Base-by-base conservation (phyloP, 2,888 invertebrate genomes). In the Heliconius hortense region DNA sequence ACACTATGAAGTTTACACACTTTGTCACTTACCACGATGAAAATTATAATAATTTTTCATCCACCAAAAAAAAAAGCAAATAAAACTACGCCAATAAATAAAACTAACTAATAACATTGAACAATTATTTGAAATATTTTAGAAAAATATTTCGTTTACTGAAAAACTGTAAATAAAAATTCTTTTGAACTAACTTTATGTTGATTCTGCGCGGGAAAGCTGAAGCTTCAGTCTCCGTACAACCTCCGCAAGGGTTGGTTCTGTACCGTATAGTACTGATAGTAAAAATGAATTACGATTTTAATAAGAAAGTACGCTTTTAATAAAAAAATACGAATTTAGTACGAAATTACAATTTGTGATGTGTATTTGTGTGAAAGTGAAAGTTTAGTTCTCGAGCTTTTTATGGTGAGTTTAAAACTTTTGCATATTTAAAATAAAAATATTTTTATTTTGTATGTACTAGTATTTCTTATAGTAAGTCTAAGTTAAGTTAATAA, bases 181-280 rank as follows among this genome's bases (percentile, higher is more conserved):
- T 75, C 53, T 77, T 75, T 60, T 26, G 26, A 67, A 73, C 15
- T 63, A 73, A 76, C 48, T 78, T 76, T 68, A n/a, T 53, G 73
- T 74, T 73, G 75, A 76, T 76, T 74, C 72, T 78, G 78, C 78
- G 78, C 78, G 76, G 74, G 69, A 63, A 73, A 39, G 69, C 64
- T 35, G 35, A 71, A 24, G 72, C 76, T 67, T 78, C 71, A 78
- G 78, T 78, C 59, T 43, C 13, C 26, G 15, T 63, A 43, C 60
- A 77, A 73, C 75, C 75, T 63, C 63, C 78, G 68, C 24, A 18
- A 39, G 39, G 24, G 62, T 15, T 24, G 67, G 75, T 70, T 21
- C 28, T 60, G 15, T 39, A 10, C 13, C 15, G 56, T 53, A 15
- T 5, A 10, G 26, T 56, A 56, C n/a, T 56, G 2, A 2, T 48